Evolutionary conservation across 64 coral and sea anemone species (phyloP).

Genomic region (Dendronephthya gigantea): DNA sequence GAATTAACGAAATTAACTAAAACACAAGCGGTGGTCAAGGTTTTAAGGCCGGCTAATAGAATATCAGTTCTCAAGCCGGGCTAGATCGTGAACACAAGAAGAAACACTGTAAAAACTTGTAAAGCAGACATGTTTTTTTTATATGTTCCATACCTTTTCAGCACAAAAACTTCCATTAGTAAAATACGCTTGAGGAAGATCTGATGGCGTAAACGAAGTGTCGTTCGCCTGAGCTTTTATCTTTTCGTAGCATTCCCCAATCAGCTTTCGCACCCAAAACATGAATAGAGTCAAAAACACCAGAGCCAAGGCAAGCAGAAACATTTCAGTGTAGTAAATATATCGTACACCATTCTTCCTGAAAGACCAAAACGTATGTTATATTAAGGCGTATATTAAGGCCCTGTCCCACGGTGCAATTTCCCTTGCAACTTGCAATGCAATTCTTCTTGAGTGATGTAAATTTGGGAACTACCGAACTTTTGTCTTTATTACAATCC

Average conservation of each 20-base stretch:
- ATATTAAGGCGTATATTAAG: too few relatives aligned
- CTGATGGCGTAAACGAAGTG: not conserved
- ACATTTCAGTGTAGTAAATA: not conserved
- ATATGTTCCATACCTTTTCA: not conserved
- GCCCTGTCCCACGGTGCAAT: too few relatives aligned
- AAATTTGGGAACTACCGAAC: too few relatives aligned
- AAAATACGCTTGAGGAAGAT: not conserved
- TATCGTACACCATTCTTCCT: not conserved
- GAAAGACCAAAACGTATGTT: not conserved
- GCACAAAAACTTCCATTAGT: not conserved
- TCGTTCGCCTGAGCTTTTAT: not conserved
- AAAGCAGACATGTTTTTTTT: not conserved
- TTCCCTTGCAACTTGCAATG: too few relatives aligned
- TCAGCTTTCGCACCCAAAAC: not conserved
- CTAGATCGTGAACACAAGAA: too few relatives aligned
- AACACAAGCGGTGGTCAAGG: too few relatives aligned
- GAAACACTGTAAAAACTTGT: not conserved
- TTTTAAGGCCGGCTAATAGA: too few relatives aligned
- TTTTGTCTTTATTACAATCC: too few relatives aligned
- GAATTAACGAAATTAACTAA: too few relatives aligned
- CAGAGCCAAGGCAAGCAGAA: not conserved
- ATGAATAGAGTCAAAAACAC: not conserved
- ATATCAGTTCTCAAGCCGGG: too few relatives aligned
- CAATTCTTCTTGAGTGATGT: too few relatives aligned
- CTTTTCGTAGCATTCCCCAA: not conserved